Evolutionary conservation across 2,113 vertebrate species (phyloP).

Genomic region (Ophiodon elongatus): DNA sequence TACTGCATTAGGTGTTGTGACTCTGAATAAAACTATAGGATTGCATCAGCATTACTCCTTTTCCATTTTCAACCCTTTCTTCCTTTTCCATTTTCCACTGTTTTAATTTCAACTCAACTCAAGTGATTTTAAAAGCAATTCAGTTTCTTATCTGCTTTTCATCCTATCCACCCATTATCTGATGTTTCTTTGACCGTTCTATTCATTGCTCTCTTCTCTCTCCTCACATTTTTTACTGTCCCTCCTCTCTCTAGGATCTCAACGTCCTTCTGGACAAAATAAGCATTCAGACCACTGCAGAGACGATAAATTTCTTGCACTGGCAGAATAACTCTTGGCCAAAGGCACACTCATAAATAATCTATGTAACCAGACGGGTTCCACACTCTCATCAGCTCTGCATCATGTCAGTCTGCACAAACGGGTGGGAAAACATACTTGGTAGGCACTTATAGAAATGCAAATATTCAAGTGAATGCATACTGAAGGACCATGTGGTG

Average conservation of each 20-base stretch:
- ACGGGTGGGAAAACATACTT: conserved; percentile 22
- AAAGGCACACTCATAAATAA: conserved; percentile 60
- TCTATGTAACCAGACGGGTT: conserved; percentile 37
- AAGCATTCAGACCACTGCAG: conserved; percentile 43
- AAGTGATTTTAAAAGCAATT: not conserved
- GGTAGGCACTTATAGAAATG: not conserved
- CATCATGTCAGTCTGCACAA: conserved; percentile 17
- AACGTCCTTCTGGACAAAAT: conserved; percentile 21
- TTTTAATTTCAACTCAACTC: conserved; percentile 2
- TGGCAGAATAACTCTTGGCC: conserved; percentile 46
- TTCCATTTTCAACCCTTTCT: not conserved
- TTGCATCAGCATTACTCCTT: not conserved
- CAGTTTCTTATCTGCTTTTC: not conserved
- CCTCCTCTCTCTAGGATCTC: not conserved
- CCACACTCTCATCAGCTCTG: conserved; percentile 25
- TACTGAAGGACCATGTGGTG: conserved; percentile 20
- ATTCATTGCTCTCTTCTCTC: not conserved
- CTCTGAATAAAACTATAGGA: conserved; percentile 55
- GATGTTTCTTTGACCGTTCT: not conserved
- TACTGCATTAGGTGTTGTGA: conserved; percentile 18
- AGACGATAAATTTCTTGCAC: conserved; percentile 52
- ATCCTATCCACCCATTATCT: not conserved
- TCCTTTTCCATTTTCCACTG: not conserved
- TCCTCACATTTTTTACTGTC: not conserved
- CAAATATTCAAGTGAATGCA: not conserved